phyloP scores from a whole-genome alignment of 1,140 invertebrate species.

The fruit fly (Drosophila melanogaster) region DNA sequence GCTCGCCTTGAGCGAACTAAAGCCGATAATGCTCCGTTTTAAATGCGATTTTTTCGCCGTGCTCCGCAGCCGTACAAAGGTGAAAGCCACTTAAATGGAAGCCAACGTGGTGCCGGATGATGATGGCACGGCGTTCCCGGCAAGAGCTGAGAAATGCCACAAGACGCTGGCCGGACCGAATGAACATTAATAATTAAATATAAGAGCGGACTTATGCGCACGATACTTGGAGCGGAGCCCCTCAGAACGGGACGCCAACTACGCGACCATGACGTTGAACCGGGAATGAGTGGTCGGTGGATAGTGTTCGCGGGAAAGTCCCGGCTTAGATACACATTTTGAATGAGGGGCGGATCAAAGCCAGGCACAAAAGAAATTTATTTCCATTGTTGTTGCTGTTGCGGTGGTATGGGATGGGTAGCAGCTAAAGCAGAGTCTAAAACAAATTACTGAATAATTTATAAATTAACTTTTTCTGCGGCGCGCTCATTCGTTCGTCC shows the following conservation, averaged over 20 bases:
- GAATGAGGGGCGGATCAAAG: slow-evolving; percentile 71
- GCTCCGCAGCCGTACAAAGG: slow-evolving; percentile 36
- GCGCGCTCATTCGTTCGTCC: slow-evolving; percentile 20
- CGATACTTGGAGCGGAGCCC: slow-evolving; percentile 7
- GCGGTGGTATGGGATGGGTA: neutral
- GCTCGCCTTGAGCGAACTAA: slow-evolving; percentile 17
- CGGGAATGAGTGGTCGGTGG: slow-evolving; percentile 22
- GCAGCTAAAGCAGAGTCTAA: slow-evolving; percentile 72
- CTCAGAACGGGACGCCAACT: slow-evolving; percentile 10
- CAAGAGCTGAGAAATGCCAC: slow-evolving; percentile 52
- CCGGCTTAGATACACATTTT: slow-evolving; percentile 71
- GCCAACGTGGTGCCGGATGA: slow-evolving; percentile 31
- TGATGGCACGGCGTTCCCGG: slow-evolving; percentile 18
- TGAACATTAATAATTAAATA: slow-evolving; percentile 78
- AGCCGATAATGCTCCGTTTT: slow-evolving; percentile 55
- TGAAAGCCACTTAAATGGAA: slow-evolving; percentile 66
- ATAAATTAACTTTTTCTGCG: slow-evolving; percentile 79
- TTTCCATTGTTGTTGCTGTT: slow-evolving; percentile 42
- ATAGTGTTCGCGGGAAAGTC: slow-evolving; percentile 58
- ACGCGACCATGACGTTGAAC: slow-evolving; percentile 26
- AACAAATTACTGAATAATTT: slow-evolving; percentile 82
- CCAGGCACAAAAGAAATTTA: slow-evolving; percentile 71
- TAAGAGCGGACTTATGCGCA: slow-evolving; percentile 68
- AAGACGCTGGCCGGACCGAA: slow-evolving; percentile 60
- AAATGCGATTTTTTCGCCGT: slow-evolving; percentile 56